Evolutionary conservation across 2,797 vertebrate genomes (phyloP).

Genomic region (Threskiornis aethiopicus): DNA sequence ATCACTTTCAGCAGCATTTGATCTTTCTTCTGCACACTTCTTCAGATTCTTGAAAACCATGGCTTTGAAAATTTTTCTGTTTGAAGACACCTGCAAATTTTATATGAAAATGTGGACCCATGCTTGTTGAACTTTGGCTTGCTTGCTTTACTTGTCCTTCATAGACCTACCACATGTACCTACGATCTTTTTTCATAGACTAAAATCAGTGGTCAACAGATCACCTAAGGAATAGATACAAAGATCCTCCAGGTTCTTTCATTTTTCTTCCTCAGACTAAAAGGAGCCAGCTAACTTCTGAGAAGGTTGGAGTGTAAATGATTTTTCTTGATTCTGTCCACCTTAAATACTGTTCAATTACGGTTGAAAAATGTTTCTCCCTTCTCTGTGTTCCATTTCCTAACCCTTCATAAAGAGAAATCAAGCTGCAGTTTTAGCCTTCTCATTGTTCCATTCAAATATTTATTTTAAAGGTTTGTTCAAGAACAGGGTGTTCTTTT

Average conservation of each 20-base stretch:
- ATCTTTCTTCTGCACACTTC: slow-evolving; percentile 18
- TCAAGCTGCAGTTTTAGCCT: neutral
- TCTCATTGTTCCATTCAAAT: neutral
- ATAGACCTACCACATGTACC: neutral
- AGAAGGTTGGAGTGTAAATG: neutral
- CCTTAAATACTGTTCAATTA: neutral
- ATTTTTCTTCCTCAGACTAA: neutral
- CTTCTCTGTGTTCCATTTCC: neutral
- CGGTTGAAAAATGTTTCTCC: neutral
- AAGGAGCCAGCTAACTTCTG: neutral
- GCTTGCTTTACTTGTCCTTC: neutral
- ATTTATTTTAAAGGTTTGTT: neutral
- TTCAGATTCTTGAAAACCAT: neutral
- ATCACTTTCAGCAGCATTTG: slow-evolving; percentile 22
- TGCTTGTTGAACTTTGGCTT: neutral
- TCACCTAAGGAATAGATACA: neutral
- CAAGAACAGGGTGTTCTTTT: neutral
- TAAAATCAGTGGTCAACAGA: neutral
- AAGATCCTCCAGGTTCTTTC: neutral
- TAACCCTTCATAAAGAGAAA: neutral
- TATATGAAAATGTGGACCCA: neutral
- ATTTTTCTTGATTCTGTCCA: neutral
- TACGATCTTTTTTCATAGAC: neutral
- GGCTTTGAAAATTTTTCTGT: neutral
- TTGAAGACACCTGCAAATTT: neutral